Evolutionary conservation across 1,140 invertebrate genomes (phyloP).

Genomic region (Scaptomyza hsui): DNA sequence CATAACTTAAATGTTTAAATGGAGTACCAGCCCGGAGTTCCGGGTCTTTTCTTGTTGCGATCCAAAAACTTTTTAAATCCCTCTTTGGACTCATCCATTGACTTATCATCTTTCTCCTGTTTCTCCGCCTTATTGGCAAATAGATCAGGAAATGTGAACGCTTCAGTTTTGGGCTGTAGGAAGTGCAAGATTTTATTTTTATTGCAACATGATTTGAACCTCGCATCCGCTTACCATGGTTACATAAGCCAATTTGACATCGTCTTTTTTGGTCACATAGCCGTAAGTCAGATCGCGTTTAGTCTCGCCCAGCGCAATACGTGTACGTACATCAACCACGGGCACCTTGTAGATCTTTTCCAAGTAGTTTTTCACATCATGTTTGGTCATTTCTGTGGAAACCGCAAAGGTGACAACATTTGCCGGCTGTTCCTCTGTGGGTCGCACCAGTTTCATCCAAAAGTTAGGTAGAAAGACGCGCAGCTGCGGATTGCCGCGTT

Average conservation of each 20-base stretch:
- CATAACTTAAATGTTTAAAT: conserved; percentile 83
- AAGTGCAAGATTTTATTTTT: background rate
- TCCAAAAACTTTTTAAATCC: conserved; percentile 84
- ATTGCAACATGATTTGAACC: background rate
- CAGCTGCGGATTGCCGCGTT: conserved; percentile 94
- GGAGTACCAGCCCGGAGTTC: conserved; percentile 87
- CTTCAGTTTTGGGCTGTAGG: conserved; percentile 85
- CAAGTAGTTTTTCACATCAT: conserved; percentile 96
- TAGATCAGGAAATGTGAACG: conserved; percentile 86
- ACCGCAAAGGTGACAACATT: conserved; percentile 93
- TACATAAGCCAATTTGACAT: conserved; percentile 92
- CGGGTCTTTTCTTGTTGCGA: conserved; percentile 85
- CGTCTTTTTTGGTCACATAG: conserved; percentile 92
- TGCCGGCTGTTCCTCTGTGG: conserved; percentile 86
- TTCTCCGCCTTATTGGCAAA: conserved; percentile 78
- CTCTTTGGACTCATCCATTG: conserved; percentile 84
- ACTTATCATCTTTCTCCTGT: conserved; percentile 85
- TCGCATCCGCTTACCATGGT: conserved; percentile 87
- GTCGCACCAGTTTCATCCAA: conserved; percentile 95
- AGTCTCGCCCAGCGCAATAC: conserved; percentile 87
- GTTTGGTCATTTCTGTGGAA: conserved; percentile 94
- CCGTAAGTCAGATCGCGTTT: conserved; percentile 85
- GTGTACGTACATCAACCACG: conserved; percentile 89
- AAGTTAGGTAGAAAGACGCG: conserved; percentile 96
- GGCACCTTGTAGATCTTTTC: conserved; percentile 96